Evolutionary conservation across 2,888 invertebrate species (phyloP).

Genomic region (Phlogophora meticulosa): DNA sequence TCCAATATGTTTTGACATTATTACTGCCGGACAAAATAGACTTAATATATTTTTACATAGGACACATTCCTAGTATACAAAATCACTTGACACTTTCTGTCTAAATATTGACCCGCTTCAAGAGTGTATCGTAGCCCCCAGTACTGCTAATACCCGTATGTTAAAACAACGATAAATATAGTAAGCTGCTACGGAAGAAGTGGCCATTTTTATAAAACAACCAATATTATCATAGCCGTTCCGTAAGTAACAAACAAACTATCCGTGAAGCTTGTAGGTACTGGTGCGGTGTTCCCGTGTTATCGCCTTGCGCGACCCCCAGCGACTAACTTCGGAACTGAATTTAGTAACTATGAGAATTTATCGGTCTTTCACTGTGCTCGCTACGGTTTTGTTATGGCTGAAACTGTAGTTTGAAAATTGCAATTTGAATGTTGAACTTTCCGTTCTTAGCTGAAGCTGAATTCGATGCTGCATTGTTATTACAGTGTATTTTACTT

Average conservation of each 20-base stretch:
- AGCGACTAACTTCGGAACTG: constrained; percentile 73
- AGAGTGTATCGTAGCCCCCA: neutral
- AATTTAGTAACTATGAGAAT: constrained; percentile 75
- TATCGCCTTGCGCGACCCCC: constrained; percentile 54
- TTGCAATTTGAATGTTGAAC: constrained; percentile 58
- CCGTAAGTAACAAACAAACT: constrained; percentile 57
- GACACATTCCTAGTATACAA: no score
- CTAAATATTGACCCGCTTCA: neutral
- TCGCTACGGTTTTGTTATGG: constrained; percentile 46
- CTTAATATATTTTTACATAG: no score
- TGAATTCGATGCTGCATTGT: constrained; percentile 8
- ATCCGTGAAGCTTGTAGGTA: constrained; percentile 21
- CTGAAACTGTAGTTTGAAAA: constrained; percentile 58
- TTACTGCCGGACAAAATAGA: no score
- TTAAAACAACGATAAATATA: constrained; percentile 14
- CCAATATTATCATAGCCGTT: constrained; percentile 46
- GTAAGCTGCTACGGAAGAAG: constrained; percentile 11
- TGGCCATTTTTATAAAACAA: constrained; percentile 52
- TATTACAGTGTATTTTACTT: constrained; percentile 40
- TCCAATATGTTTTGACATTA: no score
- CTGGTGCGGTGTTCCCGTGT: constrained; percentile 37
- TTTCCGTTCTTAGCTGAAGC: constrained; percentile 41
- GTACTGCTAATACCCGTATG: neutral
- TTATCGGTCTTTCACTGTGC: constrained; percentile 65
- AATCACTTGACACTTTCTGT: neutral